Conservation (phyloP, 2,888 invertebrate species). For the Acanthococcus lagerstroemiae region DNA sequence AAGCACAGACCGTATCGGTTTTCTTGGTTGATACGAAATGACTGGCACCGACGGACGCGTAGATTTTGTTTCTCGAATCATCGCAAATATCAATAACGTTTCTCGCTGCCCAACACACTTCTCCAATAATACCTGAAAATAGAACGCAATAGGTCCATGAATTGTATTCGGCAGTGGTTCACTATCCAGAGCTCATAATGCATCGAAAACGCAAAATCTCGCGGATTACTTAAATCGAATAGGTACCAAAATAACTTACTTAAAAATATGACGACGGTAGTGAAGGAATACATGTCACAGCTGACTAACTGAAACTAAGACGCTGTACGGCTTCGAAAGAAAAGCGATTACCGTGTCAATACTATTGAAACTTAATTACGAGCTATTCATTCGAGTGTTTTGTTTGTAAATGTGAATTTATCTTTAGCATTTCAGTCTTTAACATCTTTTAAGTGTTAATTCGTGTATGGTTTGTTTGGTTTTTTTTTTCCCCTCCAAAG, state of each 20-base stretch:
- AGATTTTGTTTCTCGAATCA: not conserved
- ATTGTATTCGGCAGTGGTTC: no score
- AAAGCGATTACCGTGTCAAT: not conserved
- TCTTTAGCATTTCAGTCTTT: no score
- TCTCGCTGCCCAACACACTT: not conserved
- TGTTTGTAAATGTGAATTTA: conserved; percentile 1
- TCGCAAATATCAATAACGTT: conserved; percentile 14
- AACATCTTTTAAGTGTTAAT: no score
- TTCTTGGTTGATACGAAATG: conserved; percentile 2
- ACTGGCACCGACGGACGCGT: not conserved
- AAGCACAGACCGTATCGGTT: not conserved
- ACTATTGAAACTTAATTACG: not conserved
- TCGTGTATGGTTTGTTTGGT: no score
- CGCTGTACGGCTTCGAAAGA: not conserved
- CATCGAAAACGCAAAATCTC: no score
- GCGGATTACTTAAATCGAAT: no score
- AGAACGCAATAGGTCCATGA: no score
- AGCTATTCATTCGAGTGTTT: not conserved
- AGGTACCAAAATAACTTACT: no score
- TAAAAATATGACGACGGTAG: no score
- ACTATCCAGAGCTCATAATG: no score
- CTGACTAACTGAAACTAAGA: not conserved
- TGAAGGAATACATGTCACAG: no score
- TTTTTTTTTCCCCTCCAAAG: no score
- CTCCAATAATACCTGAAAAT: not conserved